Base-by-base conservation (phyloP, 2,113 vertebrate species). In the Eudyptes chrysolophus region DNA sequence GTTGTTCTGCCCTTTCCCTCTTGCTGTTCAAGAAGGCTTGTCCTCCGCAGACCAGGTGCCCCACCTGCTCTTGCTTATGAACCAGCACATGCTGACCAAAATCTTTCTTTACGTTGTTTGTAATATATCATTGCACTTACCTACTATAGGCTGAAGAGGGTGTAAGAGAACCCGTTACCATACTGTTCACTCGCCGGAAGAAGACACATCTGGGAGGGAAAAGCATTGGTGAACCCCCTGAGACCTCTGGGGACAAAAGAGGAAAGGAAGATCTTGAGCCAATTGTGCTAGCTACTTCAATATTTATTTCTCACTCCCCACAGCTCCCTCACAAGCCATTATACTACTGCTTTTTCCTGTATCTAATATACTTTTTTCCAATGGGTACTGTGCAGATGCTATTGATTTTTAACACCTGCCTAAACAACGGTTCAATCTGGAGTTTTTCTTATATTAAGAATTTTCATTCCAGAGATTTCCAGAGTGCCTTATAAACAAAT, bases 71-170 rank as follows among this genome's bases (percentile, higher is more conserved):
- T 38, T 58, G 13, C 14, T 51, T 42, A 18, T 9, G 32, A 36
- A 48, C 16, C 16, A 49, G 24, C 57, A 81, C 3, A 3, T 4
- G 40, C 26, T 70, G 61, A 69, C 22, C n/a, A 60, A 60, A 80
- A 2, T 22, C 13, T 34, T 77, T 46, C 48, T n/a, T 60, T 48
- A 12, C 0, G 0, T 29, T 34, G 14, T 38, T 81, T 27, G 21
- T 34, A 42, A 29, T 26, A 6, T 19, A 26, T 29, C 8, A 16
- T 74, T 83, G 48, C 21, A 40, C 16, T 57, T 68, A 25, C 0
- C 4, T 52, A 18, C 36, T 60, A 5, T 10, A 40, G 40, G 48
- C 12, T 89, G 60, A 36, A 40, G 29, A 64, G 44, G 21, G 38
- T 68, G 8, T 48, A 40, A 66, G 36, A 72, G 42, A 32, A 17